Base-by-base conservation (phyloP, 2,888 invertebrate species). In the Coleophora flavipennella region DNA sequence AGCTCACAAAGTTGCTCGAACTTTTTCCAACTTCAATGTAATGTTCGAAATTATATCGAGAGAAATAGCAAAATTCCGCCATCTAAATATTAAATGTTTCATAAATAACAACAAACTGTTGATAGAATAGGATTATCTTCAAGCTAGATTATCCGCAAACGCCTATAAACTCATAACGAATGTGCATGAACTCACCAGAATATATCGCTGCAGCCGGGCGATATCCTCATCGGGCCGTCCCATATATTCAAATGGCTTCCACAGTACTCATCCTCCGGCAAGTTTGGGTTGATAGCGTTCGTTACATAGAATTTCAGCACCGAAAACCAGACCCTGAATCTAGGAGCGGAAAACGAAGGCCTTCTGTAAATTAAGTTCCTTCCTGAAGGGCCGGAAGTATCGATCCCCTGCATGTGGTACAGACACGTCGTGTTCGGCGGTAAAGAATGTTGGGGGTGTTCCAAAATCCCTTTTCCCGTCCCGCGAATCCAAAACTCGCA, bases 401-500 rank as follows among this genome's bases (percentile, higher is more conserved):
- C 89, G 56, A 88, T 87, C 29, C 89, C 89, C 60, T 85, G 85
- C 62, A 96, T 88, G 67, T 94, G 94, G 67, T 95, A 96, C 13
- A 94, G 87, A 64, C 96, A 96, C 8, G 95, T 95, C 14, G 93
- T 95, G 67, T 95, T 95, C 1, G 94, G 92, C 0, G 95, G 92
- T 48, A 96, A 74, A 3, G 95, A 92, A 76, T 96, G 95, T 51
- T 91, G 87, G 0, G 95, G 95, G 61, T 93, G 94, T 55, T 94
- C 92, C 35, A 95, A 64, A 4, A 93, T 81, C n/a, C 95, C 95
- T 38, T 90, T 90, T 1, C 90, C 90, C 1, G 91, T 91, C 4
- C 94, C 94, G 45, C 92, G 86, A 48, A 95, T 87, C 93, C 93
- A 94, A 63, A 95, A 95, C 65, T 94, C 95, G 64, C 95, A 95